Percentiles rank a stretch among this genome's conserved stretches.
Evolutionary conservation across 2,113 vertebrate species (phyloP).

Genomic region (Puma concolor): DNA sequence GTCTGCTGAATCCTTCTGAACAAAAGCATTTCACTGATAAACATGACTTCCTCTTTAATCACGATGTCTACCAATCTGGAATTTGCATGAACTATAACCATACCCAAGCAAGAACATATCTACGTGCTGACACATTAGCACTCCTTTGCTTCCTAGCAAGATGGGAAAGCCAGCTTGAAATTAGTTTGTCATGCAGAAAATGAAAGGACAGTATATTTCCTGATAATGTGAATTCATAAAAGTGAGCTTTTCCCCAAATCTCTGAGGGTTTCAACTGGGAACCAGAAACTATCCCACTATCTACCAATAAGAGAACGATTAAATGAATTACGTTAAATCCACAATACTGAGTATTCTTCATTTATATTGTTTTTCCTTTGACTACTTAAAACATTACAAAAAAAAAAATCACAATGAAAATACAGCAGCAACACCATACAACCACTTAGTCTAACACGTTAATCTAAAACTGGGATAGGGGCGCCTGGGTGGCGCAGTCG

Average conservation of each 20-base stretch:
- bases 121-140: background rate
- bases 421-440: background rate
- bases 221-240: background rate
- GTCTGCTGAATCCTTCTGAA: background rate
- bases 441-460: background rate
- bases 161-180: background rate
- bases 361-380: background rate
- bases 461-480: background rate
- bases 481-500: too few species aligned
- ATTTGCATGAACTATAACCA: background rate
- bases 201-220: background rate
- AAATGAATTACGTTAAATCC: background rate
- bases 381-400: background rate
- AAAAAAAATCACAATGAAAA: background rate
- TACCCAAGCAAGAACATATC: background rate
- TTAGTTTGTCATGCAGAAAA: background rate
- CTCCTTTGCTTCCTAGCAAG: background rate
- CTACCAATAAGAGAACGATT: background rate
- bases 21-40: background rate
- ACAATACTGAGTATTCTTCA: background rate
- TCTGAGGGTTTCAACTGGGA: background rate
- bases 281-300: background rate
- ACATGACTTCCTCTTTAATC: background rate
- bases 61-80: background rate
- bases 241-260: background rate